Conservation (phyloP, 2,888 invertebrate species). For the Sepiola atlantica region DNA sequence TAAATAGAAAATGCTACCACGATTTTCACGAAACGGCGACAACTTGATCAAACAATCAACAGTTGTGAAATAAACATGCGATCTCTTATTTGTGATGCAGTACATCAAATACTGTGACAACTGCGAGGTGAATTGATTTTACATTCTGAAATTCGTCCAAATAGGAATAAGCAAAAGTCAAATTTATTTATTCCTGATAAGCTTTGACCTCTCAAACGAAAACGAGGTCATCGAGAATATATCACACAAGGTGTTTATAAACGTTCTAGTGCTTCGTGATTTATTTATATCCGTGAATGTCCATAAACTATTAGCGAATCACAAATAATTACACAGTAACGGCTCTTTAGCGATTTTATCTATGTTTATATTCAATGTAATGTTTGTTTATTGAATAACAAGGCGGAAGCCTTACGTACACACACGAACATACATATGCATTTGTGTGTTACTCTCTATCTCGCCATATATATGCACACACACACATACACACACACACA, state of each 20-base stretch:
- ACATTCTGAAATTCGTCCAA: background rate
- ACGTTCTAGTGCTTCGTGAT: background rate
- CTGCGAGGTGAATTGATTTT: background rate
- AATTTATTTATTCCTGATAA: background rate
- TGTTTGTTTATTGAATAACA: background rate
- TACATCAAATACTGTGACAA: background rate
- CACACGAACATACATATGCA: background rate
- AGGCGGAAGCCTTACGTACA: background rate
- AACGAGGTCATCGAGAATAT: background rate
- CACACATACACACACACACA: no score
- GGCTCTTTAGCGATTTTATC: background rate
- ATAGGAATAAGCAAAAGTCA: background rate
- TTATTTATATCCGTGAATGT: background rate
- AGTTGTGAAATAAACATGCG: background rate
- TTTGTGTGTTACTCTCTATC: no score
- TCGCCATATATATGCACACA: background rate
- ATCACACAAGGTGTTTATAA: background rate
- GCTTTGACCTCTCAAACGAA: background rate
- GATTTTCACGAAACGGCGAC: background rate
- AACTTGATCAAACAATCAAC: background rate
- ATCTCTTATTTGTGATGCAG: background rate
- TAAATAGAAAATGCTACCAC: no score
- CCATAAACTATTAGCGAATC: background rate
- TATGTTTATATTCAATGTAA: background rate
- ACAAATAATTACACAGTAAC: background rate